Percentiles rank a stretch among this genome's conserved stretches.
These are phyloP conservation scores for Pseudorectes ferrugineus DNA, from an alignment of 2,113 vertebrate species.

Conservation along the genomic window DNA sequence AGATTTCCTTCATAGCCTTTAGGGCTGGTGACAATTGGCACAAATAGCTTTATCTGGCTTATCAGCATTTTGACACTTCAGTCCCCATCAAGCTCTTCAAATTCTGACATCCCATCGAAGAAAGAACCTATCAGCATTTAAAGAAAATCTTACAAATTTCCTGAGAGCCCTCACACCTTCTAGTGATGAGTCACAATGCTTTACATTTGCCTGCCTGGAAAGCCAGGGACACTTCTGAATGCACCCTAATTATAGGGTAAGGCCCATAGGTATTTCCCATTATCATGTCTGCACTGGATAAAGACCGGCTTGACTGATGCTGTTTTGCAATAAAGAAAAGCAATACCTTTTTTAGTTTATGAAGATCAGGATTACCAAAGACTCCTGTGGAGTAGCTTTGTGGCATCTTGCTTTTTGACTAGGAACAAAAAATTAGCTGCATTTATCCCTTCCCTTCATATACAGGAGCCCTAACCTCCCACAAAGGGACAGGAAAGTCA, in stretches of 20 bases:
- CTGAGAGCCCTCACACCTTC: not conserved
- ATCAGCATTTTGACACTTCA: not conserved
- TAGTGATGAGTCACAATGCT: not conserved
- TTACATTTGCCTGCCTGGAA: slow-evolving; percentile 9
- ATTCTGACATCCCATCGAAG: not conserved
- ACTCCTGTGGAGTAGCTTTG: not conserved
- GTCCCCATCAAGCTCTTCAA: not conserved
- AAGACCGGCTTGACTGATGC: not conserved
- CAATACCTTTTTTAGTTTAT: not conserved
- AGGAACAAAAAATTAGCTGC: not conserved
- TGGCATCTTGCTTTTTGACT: not conserved
- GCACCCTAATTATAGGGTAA: slow-evolving; percentile 1
- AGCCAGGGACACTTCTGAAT: not conserved
- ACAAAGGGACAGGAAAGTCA: not conserved
- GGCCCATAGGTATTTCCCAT: not conserved
- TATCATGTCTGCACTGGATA: not conserved
- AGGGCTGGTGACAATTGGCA: not conserved
- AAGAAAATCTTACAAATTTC: not conserved
- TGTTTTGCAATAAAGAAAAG: not conserved
- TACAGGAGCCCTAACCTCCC: not conserved
- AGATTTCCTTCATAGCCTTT: not conserved
- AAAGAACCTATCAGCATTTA: not conserved
- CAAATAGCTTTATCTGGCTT: not conserved
- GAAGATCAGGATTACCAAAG: not conserved
- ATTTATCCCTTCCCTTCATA: not conserved